Percentiles rank a stretch among this genome's conserved stretches.
Conservation (phyloP, 1,140 invertebrate genomes). For the Drosophila littoralis region DNA sequence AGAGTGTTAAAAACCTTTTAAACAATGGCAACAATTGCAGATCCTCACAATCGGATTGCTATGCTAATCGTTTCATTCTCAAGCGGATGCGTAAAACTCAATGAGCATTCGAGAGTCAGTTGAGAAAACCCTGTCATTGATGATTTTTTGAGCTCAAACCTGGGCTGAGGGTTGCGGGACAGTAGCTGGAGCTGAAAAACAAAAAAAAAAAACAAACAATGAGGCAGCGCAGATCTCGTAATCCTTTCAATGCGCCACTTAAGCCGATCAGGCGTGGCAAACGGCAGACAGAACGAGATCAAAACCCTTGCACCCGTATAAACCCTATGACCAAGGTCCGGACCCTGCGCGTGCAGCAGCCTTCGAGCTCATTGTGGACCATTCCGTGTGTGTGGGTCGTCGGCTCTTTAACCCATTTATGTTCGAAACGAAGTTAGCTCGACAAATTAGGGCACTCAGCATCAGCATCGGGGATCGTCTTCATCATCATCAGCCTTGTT, state of each 20-base stretch:
- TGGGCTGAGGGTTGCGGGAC: slow-evolving; percentile 26
- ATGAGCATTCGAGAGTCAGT: slow-evolving; percentile 63
- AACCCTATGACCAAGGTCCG: slow-evolving; percentile 23
- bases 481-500: slow-evolving; percentile 34
- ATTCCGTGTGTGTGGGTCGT: slow-evolving; percentile 76
- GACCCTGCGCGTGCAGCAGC: slow-evolving; percentile 60
- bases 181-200: background rate
- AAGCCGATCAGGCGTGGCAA: slow-evolving; percentile 76
- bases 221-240: slow-evolving; percentile 51
- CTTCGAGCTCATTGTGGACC: slow-evolving; percentile 60
- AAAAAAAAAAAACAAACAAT: slow-evolving; percentile 28
- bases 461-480: slow-evolving; percentile 15
- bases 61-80: slow-evolving; percentile 63
- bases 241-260: slow-evolving; percentile 82
- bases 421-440: slow-evolving; percentile 50
- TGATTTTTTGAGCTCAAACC: slow-evolving; percentile 7
- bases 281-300: slow-evolving; percentile 14
- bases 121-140: slow-evolving; percentile 14
- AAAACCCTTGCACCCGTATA: slow-evolving; percentile 39
- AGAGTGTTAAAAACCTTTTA: slow-evolving; percentile 53
- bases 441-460: slow-evolving; percentile 81
- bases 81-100: slow-evolving; percentile 71
- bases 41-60: slow-evolving; percentile 74
- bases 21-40: slow-evolving; percentile 63
- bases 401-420: slow-evolving; percentile 75